These are phyloP conservation scores for Ceyx melanurus DNA, from an alignment of 2,113 vertebrate genomes.

Conservation along the genomic window DNA sequence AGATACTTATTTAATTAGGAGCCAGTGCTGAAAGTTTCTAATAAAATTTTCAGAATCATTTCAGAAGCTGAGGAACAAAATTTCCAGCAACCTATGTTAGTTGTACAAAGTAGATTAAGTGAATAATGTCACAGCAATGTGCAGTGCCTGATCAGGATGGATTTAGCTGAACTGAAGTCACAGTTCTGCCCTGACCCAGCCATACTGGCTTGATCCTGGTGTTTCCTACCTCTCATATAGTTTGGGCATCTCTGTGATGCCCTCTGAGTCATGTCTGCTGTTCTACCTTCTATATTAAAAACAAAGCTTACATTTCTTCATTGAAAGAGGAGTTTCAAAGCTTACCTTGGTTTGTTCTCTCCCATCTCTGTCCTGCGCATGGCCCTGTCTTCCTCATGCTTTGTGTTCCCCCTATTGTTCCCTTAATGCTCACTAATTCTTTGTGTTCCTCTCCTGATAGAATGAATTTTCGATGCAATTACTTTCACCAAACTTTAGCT, in stretches of 20 bases:
- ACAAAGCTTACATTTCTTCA: background rate
- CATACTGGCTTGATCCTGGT: background rate
- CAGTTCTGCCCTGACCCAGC: background rate
- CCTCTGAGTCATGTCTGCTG: background rate
- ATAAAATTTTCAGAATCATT: background rate
- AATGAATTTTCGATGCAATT: background rate
- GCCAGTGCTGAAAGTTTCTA: background rate
- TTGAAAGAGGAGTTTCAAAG: background rate
- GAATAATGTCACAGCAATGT: background rate
- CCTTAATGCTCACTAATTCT: background rate
- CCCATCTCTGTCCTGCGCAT: accelerated
- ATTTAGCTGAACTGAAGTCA: background rate
- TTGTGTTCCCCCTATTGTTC: background rate
- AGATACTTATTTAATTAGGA: background rate
- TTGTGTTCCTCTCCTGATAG: background rate
- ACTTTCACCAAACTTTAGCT: background rate
- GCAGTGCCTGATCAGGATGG: background rate
- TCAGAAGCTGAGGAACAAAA: background rate
- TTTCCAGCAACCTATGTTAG: background rate
- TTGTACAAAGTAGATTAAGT: background rate
- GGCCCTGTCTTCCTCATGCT: background rate
- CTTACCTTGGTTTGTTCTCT: background rate
- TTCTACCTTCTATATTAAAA: background rate
- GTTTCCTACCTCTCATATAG: background rate
- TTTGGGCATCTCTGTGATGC: background rate